These are phyloP conservation scores for Ridgeia piscesae DNA, from an alignment of 1,140 invertebrate species.

Conservation along the genomic window DNA sequence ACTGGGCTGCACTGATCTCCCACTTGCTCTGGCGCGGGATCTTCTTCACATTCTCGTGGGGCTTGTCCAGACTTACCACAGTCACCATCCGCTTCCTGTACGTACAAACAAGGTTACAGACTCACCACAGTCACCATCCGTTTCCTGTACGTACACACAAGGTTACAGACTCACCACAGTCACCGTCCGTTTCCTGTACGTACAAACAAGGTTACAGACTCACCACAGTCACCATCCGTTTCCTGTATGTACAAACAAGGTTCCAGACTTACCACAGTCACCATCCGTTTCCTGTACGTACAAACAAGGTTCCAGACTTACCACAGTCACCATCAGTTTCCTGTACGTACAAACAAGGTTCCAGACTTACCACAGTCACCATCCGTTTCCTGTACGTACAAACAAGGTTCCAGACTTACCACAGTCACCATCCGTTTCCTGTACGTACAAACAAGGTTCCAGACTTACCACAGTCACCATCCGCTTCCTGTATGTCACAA, in stretches of 20 bases:
- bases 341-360: slow-evolving; percentile 20
- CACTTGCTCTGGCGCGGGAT: slow-evolving; percentile 88
- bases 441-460: neutral
- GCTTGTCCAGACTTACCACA: slow-evolving; percentile 75
- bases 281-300: slow-evolving; percentile 1
- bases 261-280: slow-evolving; percentile 26
- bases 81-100: slow-evolving; percentile 76
- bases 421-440: slow-evolving; percentile 26
- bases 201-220: slow-evolving; percentile 71
- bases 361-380: slow-evolving; percentile 27
- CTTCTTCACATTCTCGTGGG: slow-evolving; percentile 72
- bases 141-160: slow-evolving; percentile 62
- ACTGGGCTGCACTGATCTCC: slow-evolving; percentile 87
- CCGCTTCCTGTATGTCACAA: neutral
- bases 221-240: slow-evolving; percentile 39
- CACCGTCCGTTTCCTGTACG: slow-evolving; percentile 21
- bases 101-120: slow-evolving; percentile 40
- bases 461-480: neutral
- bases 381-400: slow-evolving; percentile 11
- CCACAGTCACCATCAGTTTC: slow-evolving; percentile 28
- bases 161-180: slow-evolving; percentile 38
- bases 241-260: slow-evolving; percentile 25
- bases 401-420: slow-evolving; percentile 22
- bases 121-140: slow-evolving; percentile 64
- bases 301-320: slow-evolving; percentile 15